A percentile compares a stretch with the other conserved stretches of the same genome.
These are phyloP conservation scores for Hucho hucho DNA, from an alignment of 2,113 vertebrate species.

Conservation along the genomic window DNA sequence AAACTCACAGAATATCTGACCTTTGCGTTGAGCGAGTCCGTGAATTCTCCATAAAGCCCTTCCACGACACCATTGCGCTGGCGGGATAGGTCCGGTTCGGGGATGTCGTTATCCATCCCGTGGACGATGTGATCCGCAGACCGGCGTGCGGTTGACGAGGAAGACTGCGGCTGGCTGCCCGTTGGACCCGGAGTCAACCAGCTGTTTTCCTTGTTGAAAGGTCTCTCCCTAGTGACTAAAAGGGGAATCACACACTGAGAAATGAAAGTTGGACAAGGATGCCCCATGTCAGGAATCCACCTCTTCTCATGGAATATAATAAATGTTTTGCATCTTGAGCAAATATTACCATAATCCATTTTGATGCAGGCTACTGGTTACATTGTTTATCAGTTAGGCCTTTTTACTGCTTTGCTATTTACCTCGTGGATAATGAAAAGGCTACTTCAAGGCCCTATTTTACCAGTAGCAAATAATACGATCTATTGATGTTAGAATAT, in stretches of 20 bases:
- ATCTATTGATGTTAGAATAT: no score
- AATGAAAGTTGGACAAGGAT: background rate
- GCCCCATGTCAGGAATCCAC: background rate
- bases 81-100: slow-evolving; percentile 55
- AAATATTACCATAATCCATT: slow-evolving; percentile 2
- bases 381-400: no score
- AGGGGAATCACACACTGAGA: slow-evolving; percentile 54
- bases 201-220: slow-evolving; percentile 35
- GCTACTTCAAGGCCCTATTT: no score
- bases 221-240: slow-evolving; percentile 71
- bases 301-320: background rate
- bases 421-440: no score
- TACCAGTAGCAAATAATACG: no score
- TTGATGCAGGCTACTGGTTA: no score
- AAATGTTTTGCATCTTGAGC: background rate
- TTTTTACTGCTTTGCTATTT: no score
- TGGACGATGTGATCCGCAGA: slow-evolving; percentile 55
- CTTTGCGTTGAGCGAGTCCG: slow-evolving; percentile 61
- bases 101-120: slow-evolving; percentile 66
- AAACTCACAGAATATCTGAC: slow-evolving; percentile 70
- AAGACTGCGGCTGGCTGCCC: slow-evolving; percentile 25
- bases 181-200: slow-evolving; percentile 52
- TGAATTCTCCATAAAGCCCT: slow-evolving; percentile 72
- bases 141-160: slow-evolving; percentile 30
- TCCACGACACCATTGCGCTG: slow-evolving; percentile 54